Evolutionary conservation across 2,888 invertebrate species (phyloP).

Genomic region (Magallana nippona): DNA sequence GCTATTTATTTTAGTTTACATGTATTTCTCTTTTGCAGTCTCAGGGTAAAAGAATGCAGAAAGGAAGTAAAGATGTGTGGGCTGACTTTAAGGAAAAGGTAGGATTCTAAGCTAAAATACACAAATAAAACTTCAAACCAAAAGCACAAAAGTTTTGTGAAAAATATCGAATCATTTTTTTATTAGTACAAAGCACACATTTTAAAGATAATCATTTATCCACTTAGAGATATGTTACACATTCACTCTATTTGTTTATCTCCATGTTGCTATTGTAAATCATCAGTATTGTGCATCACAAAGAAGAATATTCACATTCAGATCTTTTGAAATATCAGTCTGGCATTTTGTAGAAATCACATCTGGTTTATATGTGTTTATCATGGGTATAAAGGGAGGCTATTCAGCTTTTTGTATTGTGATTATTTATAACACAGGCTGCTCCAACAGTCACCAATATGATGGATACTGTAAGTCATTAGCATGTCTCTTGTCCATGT

Average conservation of each 20-base stretch:
- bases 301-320: neutral
- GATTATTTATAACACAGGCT: conserved; percentile 84
- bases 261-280: neutral
- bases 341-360: no score
- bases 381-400: no score
- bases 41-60: conserved; percentile 91
- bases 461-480: conserved; percentile 92
- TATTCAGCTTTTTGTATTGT: conserved; percentile 54
- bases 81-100: conserved; percentile 86
- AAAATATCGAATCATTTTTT: no score
- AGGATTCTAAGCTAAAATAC: conserved; percentile 53
- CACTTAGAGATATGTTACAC: neutral
- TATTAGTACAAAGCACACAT: no score
- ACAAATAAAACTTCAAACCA: no score
- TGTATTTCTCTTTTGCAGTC: conserved; percentile 68
- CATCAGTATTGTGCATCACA: neutral
- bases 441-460: conserved; percentile 96
- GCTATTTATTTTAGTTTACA: no score
- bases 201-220: no score
- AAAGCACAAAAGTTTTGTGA: no score
- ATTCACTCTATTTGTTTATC: neutral
- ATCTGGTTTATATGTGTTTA: neutral
- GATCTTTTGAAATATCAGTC: neutral
- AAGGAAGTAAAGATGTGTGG: conserved; percentile 75
- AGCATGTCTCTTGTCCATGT: conserved; percentile 41